phyloP scores from a whole-genome alignment of 2,797 vertebrate genomes.

The Pipistrellus pygmaeus region DNA sequence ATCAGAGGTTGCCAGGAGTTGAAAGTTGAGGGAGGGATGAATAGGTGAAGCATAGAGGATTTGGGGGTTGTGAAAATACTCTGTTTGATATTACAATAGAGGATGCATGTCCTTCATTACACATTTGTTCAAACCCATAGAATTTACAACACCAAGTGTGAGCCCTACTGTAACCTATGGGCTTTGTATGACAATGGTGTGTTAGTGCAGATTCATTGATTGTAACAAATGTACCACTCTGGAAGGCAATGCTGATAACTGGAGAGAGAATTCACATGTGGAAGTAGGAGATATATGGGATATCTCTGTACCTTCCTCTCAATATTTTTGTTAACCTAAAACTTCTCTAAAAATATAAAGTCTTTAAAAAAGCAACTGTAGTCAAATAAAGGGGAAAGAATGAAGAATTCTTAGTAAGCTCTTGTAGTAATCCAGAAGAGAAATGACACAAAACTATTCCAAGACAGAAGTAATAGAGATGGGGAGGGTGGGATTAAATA shows the following conservation, averaged over 20 bases:
- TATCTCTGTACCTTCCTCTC: neutral
- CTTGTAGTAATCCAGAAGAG: neutral
- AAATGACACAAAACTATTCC: neutral
- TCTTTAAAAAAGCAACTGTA: neutral
- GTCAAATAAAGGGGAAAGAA: neutral
- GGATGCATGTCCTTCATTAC: neutral
- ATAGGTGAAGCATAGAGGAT: neutral
- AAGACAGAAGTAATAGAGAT: neutral
- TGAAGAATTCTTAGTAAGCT: neutral
- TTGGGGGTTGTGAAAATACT: neutral
- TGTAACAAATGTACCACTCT: neutral
- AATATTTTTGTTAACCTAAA: conserved; percentile 16
- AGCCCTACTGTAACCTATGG: neutral
- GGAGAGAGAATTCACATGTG: neutral
- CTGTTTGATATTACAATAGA: neutral
- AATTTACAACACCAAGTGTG: neutral
- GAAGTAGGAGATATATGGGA: neutral
- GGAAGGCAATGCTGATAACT: neutral
- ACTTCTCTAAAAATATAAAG: neutral
- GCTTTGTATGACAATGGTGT: neutral
- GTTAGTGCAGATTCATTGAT: neutral
- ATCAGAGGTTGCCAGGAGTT: neutral
- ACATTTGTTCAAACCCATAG: neutral
- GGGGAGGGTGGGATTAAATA: neutral
- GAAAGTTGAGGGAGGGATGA: neutral